Base-by-base conservation (phyloP, 2,888 invertebrate genomes). In the Platypus cylindrus region DNA sequence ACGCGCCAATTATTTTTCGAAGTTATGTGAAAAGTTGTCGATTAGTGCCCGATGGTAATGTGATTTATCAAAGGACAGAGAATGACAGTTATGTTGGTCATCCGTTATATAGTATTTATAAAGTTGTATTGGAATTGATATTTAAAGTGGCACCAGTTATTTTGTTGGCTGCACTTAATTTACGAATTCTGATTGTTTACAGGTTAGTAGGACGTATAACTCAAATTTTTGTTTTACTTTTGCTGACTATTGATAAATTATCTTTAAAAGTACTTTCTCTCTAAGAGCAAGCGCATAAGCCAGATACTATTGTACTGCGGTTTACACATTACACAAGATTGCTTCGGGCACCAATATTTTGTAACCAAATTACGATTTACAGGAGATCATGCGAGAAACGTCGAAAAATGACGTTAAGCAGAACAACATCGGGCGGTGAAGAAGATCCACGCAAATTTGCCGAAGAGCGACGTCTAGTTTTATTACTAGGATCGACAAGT, bases 131-230 rank as follows among this genome's bases (percentile, higher is more conserved):
- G 38, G 77, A 77, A 50, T 59, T 75, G 16, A 62, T 75, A 18
- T 78, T 76, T 54, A 77, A 78, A 56, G 67, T 78, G 22, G 66
- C 72, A 11, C 78, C 78, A n/a, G 76, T 75, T 7, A 62, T 77
- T 20, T 55, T 78, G 12, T 63, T 78, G 30, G 77, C 75, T 1
- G 73, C 68, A 3, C 64, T 78, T 36, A 78, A 78, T 57, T 55
- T 77, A 18, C 64, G 74, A 35, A 78, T 78, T 48, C 69, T 77
- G 63, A 62, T 75, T 44, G 76, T 63, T 12, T 78, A 78, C 56
- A 65, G 42, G 42, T 43, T 26, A 26, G 32, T 11, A 27, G 13
- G n/a, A 16, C 3, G n/a, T n/a, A n/a, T n/a, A n/a, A n/a, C n/a
- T n/a, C 13, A 26, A 26, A 3, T 26, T 8, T 26, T 26, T 26